These are phyloP conservation scores for Medauroidea extradentata DNA, from an alignment of 1,140 invertebrate species.

Conservation along the genomic window DNA sequence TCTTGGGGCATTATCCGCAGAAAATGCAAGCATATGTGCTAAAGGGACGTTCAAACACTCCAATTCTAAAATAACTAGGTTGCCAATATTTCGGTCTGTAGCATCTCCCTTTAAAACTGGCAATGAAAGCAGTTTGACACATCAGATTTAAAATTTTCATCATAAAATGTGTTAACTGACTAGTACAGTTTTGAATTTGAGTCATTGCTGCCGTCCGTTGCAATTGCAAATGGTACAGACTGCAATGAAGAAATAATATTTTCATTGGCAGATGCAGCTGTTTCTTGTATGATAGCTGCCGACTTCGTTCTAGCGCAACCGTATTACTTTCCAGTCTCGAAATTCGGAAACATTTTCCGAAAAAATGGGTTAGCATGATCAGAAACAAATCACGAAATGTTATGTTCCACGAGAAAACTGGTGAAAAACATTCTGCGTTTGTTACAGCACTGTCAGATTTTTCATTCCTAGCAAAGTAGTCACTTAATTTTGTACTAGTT, in stretches of 20 bases:
- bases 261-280: neutral
- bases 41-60: neutral
- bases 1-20: neutral
- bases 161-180: neutral
- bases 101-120: neutral
- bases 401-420: neutral
- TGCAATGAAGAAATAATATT: neutral
- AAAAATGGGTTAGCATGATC: neutral
- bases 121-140: no score
- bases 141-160: neutral
- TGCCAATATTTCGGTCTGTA: neutral
- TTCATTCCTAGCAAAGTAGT: neutral
- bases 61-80: neutral
- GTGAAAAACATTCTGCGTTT: conserved; percentile 2
- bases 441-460: neutral
- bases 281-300: neutral
- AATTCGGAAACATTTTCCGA: neutral
- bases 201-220: neutral
- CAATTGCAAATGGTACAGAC: neutral
- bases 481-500: neutral
- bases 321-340: neutral
- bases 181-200: neutral
- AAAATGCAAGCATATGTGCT: neutral
- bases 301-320: neutral
- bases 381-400: neutral